These are phyloP conservation scores for Ophioderma brevispina DNA, from an alignment of 35 echinoderm and acorn worm genomes.

Conservation along the genomic window DNA sequence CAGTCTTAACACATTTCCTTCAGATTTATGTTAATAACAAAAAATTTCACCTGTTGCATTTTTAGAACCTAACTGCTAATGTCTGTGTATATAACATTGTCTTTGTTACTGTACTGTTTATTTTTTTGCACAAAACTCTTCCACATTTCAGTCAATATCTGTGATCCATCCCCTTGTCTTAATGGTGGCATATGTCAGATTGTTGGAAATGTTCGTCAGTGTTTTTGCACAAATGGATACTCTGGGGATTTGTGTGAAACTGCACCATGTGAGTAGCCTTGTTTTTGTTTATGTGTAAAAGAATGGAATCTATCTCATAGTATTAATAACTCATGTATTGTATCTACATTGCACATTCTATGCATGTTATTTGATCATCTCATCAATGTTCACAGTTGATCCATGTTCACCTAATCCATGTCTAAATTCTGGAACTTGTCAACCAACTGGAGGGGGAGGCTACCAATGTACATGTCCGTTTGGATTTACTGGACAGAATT, in stretches of 20 bases:
- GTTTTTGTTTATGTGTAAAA: too few relatives aligned
- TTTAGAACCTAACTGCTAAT: too few relatives aligned
- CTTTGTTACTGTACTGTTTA: neutral
- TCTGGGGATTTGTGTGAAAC: neutral
- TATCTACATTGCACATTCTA: too few relatives aligned
- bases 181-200: neutral
- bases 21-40: too few relatives aligned
- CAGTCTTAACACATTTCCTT: neutral
- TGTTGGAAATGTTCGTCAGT: neutral
- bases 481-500: neutral
- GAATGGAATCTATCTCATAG: too few relatives aligned
- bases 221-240: neutral
- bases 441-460: neutral
- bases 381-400: neutral
- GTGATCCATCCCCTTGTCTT: neutral
- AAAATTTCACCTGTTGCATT: too few relatives aligned
- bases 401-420: neutral
- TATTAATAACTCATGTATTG: too few relatives aligned
- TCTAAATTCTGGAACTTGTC: neutral
- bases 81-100: too few relatives aligned
- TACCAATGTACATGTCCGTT: neutral
- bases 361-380: too few relatives aligned
- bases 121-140: too few relatives aligned
- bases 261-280: neutral
- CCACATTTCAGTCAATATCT: too few relatives aligned